Base-by-base conservation (phyloP, 2,888 invertebrate genomes). In the Hyppa rectilinea region DNA sequence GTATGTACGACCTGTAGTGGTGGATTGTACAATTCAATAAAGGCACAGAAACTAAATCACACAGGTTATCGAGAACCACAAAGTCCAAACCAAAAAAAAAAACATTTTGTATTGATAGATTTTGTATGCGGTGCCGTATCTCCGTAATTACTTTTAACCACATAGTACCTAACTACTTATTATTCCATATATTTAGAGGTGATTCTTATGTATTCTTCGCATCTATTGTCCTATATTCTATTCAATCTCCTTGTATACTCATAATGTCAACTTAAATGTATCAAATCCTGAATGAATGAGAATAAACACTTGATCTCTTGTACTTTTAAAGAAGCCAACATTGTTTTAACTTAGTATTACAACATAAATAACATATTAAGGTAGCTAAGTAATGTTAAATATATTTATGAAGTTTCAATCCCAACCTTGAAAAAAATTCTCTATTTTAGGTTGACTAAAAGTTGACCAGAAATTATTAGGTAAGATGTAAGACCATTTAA, bases 361-460 rank as follows among this genome's bases (percentile, higher is more conserved):
- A 70, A 53, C 40, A 40, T 75, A 55, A 60, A 56, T 52, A 75
- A 64, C 58, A 45, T 47, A 38, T 47, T 75, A 68, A 66, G 71
- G 45, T 76, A 78, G 60, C n/a, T 71, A 69, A 73, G 58, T 61
- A 65, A 64, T 65, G 38, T 70, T 59, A 71, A 71, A 68, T 70
- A 82, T 71, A 82, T 75, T 82, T 75, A 63, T 55, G 70, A 71
- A 68, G 49, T 71, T 71, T 74, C 74, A 74, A 71, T 70, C 62
- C 68, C 59, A 70, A 80, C 53, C 71, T 77, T 71, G 52, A 72
- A 74, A 75, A 63, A 78, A 70, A 60, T 65, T 7, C 34, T 70
- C 67, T 80, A 72, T 78, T 81, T 72, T 74, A 71, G 84, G 79
- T 74, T 75, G 62, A 81, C 86, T 85, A 71, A 85, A 85, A 84